phyloP scores from a whole-genome alignment of 2,113 vertebrate genomes.

The Brachirus orientalis region DNA sequence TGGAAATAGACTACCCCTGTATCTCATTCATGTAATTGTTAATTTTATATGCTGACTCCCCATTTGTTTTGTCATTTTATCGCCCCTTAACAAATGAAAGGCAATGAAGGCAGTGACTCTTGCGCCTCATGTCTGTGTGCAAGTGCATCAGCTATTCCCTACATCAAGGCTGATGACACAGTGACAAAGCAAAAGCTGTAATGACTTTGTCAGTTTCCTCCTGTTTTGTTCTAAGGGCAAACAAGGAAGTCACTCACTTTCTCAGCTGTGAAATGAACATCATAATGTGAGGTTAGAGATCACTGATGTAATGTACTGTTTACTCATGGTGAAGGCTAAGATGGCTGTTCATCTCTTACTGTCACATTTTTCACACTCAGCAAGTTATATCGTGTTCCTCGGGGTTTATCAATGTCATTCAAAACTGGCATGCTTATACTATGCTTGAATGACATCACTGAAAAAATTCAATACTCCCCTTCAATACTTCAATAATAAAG shows the following conservation, averaged over 20 bases:
- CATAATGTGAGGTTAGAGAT: constrained; percentile 1
- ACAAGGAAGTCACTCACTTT: constrained; percentile 23
- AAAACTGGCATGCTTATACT: no score
- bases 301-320: neutral
- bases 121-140: constrained; percentile 25
- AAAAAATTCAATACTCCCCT: no score
- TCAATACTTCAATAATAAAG: no score
- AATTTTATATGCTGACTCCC: constrained; percentile 44
- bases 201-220: constrained; percentile 24
- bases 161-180: constrained; percentile 13
- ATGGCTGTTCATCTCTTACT: neutral
- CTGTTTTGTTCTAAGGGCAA: constrained; percentile 13
- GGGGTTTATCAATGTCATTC: neutral
- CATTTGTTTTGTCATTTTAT: constrained; percentile 51
- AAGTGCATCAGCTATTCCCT: constrained; percentile 42
- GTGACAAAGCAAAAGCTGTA: constrained; percentile 40
- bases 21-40: constrained; percentile 45
- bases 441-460: no score
- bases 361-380: neutral
- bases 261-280: constrained; percentile 7
- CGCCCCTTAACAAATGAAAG: constrained; percentile 39
- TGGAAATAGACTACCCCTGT: constrained; percentile 37
- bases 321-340: neutral
- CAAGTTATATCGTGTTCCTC: neutral
- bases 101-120: constrained; percentile 28